phyloP scores from a whole-genome alignment of 2,113 vertebrate genomes.

The Gallinago undulata region DNA sequence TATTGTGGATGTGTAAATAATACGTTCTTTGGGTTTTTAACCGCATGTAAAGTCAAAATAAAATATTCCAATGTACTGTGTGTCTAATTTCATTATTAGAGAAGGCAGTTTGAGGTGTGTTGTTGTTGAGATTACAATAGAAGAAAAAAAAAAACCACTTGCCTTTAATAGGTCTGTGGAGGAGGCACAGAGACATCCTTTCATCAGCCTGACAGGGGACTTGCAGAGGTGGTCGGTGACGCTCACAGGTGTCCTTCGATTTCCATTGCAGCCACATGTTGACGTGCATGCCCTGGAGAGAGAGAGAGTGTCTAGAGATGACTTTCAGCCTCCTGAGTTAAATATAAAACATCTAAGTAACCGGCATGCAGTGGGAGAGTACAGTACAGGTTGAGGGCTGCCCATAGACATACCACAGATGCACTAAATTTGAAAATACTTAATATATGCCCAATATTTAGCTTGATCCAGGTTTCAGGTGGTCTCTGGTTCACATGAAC shows the following conservation, averaged over 20 bases:
- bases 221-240: rapidly evolving
- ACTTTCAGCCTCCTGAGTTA: background rate
- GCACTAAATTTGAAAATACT: background rate
- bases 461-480: background rate
- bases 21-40: conserved; percentile 97
- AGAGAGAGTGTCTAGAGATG: background rate
- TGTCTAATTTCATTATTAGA: background rate
- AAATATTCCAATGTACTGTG: conserved; percentile 86
- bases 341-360: background rate
- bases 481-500: background rate
- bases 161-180: background rate
- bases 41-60: conserved; percentile 99
- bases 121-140: rapidly evolving
- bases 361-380: background rate
- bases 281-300: background rate
- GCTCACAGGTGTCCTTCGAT: background rate
- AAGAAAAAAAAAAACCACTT: background rate
- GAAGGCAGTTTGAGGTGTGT: background rate
- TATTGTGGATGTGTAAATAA: conserved; percentile 99
- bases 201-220: background rate
- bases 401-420: rapidly evolving
- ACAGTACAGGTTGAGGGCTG: background rate
- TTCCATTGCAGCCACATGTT: background rate
- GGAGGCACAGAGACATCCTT: background rate
- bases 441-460: background rate